Base-by-base conservation (phyloP, 2,113 vertebrate genomes). In the Amphiprion ocellaris region DNA sequence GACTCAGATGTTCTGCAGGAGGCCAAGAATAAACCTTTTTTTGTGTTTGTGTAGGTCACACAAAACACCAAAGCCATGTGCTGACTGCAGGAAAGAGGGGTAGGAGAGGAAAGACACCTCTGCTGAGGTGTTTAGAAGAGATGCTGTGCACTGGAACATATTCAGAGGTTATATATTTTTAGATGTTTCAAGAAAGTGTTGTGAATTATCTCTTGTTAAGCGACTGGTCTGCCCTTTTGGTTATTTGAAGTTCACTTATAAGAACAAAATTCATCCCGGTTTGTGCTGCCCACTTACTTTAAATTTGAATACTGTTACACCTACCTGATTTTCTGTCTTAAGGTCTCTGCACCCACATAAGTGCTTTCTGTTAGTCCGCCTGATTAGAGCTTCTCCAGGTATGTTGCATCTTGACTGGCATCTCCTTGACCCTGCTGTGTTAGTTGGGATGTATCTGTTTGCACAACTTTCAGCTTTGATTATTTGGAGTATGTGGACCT, bases 1-100 rank as follows among this genome's bases (percentile, higher is more conserved):
- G 80, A 84, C 60, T 80, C 58, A 74, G 86, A 75, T 83, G 73
- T 75, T 82, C 47, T 4, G 53, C 50, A 55, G 75, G 69, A 77
- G 44, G 81, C 61, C 23, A 4, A 63, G 58, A 85, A 56, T 77
- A 70, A 67, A 72, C 62, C 21, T 67, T 50, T 63, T 28, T 67
- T 14, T 73, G 26, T 79, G 41, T 65, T 66, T 68, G 63, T 71
- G 69, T 79, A 71, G 76, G 82, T 83, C 68, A 75, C 47, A 67
- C 11, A 65, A 70, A 33, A 0, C 54, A 73, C 53, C 39, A 69
- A 72, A 77, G 41, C 63, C 0, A 9, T 55, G 65, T 58, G 24
- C 54, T 58, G 78, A 72, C 74, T 74, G 71, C 59, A 71, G 64
- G 53, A 79, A 63, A 50, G 23, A 50, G 47, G 53, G 44, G 41